Evolutionary conservation across 2,888 invertebrate genomes (phyloP).

Genomic region (Eurytoma californica): DNA sequence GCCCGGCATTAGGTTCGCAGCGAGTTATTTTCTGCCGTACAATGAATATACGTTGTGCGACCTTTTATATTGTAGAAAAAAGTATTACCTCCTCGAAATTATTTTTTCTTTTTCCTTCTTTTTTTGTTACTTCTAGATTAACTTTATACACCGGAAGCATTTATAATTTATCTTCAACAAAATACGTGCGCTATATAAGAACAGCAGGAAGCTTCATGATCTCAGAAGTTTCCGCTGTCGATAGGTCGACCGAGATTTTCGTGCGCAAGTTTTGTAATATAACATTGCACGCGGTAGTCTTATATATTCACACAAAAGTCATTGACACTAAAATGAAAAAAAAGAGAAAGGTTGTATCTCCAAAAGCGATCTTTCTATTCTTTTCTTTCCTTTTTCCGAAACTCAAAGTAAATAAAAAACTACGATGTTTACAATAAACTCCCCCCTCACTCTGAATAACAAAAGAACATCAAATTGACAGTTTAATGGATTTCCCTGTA

Average conservation of each 20-base stretch:
- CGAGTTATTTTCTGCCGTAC: not conserved
- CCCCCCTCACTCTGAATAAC: no score
- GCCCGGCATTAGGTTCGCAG: not conserved
- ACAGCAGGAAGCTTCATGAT: not conserved
- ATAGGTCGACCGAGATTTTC: constrained; percentile 26
- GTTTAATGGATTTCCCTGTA: not conserved
- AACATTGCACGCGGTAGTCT: no score
- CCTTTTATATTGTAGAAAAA: not conserved
- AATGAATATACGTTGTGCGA: not conserved
- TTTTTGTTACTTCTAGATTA: constrained; percentile 1
- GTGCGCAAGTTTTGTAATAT: not conserved
- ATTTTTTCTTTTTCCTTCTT: no score
- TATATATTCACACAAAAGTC: no score
- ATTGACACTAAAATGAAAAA: no score
- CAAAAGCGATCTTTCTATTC: no score
- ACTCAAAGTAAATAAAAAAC: no score
- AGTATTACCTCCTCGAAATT: not conserved
- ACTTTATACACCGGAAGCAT: constrained; percentile 6
- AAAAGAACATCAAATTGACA: no score
- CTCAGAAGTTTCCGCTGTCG: constrained; percentile 14
- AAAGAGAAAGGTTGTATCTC: no score
- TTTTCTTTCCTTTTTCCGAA: no score
- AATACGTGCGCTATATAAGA: not conserved
- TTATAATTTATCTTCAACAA: constrained; percentile 30
- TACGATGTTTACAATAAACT: no score